phyloP scores from a whole-genome alignment of 2,888 invertebrate species.

The Athrips mouffetella region DNA sequence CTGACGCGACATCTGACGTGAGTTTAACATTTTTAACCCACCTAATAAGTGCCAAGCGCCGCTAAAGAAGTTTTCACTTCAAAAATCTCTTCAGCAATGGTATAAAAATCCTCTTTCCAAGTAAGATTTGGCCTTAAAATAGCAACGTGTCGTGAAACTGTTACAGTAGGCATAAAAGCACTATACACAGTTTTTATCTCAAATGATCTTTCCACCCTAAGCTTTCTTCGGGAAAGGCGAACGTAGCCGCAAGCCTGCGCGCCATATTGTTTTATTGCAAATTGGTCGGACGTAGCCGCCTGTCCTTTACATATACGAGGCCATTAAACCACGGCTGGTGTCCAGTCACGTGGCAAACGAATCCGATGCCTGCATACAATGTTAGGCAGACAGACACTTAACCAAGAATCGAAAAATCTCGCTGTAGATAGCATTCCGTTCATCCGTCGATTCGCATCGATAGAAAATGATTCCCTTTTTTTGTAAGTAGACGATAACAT shows the following conservation, averaged over 20 bases:
- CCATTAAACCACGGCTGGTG: slow-evolving; percentile 72
- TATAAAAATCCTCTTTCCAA: no score
- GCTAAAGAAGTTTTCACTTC: no score
- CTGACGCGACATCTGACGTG: no score
- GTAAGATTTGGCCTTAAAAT: no score
- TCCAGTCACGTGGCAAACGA: slow-evolving; percentile 77
- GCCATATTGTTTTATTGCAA: slow-evolving; percentile 78
- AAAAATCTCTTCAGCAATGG: no score
- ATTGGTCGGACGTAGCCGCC: slow-evolving; percentile 74
- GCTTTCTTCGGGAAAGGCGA: slow-evolving; percentile 24
- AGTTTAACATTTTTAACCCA: no score
- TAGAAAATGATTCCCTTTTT: neutral
- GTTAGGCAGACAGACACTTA: slow-evolving; percentile 52
- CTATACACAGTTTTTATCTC: slow-evolving; percentile 1
- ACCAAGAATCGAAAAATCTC: slow-evolving; percentile 38
- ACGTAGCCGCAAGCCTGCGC: slow-evolving; percentile 35
- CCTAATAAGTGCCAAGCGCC: no score
- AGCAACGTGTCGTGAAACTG: no score
- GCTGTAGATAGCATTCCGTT: slow-evolving; percentile 11
- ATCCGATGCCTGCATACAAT: slow-evolving; percentile 67
- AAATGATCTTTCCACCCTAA: slow-evolving; percentile 24
- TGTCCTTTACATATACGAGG: slow-evolving; percentile 77
- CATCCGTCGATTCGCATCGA: slow-evolving; percentile 1
- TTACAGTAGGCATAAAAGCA: neutral
- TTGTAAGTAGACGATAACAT: no score